Conservation (phyloP, 2,888 invertebrate species). For the Rutpela maculata region DNA sequence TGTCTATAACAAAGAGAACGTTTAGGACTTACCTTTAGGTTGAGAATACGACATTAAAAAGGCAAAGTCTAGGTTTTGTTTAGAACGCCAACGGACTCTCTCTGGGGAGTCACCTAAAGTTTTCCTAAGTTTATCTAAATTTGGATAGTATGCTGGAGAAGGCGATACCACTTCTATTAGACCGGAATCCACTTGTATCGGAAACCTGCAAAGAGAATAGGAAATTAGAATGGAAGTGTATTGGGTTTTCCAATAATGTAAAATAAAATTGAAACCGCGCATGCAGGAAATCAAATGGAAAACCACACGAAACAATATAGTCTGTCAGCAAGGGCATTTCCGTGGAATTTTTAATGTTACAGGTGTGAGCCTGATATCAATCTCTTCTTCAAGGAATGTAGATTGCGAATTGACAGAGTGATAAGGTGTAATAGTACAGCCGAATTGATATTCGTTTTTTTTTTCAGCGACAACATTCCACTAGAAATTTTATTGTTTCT, state of each 20-base stretch:
- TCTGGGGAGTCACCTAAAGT: constrained; percentile 92
- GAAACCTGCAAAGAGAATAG: constrained; percentile 78
- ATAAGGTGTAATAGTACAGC: too few species aligned
- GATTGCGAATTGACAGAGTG: too few species aligned
- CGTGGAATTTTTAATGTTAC: too few species aligned
- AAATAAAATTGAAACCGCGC: constrained; percentile 12
- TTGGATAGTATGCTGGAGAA: constrained; percentile 89
- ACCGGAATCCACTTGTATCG: constrained; percentile 84
- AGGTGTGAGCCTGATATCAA: too few species aligned
- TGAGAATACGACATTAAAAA: constrained; percentile 96
- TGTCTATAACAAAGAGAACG: background rate
- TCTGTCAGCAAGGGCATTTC: too few species aligned
- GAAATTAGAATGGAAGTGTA: constrained; percentile 40
- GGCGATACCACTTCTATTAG: constrained; percentile 94
- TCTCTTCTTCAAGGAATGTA: too few species aligned
- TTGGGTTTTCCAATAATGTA: constrained; percentile 8
- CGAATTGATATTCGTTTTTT: too few species aligned
- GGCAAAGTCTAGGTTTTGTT: constrained; percentile 95
- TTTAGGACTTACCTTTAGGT: constrained; percentile 81
- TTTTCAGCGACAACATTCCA: too few species aligned
- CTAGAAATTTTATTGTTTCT: too few species aligned
- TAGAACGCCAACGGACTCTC: constrained; percentile 93
- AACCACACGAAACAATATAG: background rate
- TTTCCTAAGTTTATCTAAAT: constrained; percentile 84
- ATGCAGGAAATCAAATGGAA: constrained; percentile 1